phyloP scores from a whole-genome alignment of 2,113 vertebrate genomes.

The Triplophysa dalaica region DNA sequence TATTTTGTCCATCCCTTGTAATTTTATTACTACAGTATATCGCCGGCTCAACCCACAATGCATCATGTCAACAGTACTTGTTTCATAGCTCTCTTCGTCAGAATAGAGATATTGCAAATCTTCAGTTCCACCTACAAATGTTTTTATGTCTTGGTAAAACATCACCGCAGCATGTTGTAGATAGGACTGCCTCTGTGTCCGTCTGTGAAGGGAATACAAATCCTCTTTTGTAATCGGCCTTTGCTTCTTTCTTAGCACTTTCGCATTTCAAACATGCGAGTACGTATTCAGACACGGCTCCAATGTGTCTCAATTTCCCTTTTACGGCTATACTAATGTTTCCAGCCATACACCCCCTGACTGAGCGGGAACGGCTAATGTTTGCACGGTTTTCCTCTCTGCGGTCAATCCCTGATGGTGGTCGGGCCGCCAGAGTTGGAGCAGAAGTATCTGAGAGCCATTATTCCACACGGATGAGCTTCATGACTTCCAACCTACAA shows the following conservation, averaged over 20 bases:
- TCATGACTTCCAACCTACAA: constrained; percentile 21
- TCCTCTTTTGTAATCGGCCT: constrained; percentile 5
- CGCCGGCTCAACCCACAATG: background rate
- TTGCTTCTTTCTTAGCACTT: background rate
- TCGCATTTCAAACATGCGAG: background rate
- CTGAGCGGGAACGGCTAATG: constrained; percentile 14
- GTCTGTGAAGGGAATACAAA: constrained; percentile 22
- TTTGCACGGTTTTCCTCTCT: constrained; percentile 11
- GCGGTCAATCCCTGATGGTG: constrained; percentile 9
- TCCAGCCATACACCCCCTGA: constrained; percentile 4
- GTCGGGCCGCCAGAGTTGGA: constrained; percentile 1
- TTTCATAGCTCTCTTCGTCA: constrained; percentile 4
- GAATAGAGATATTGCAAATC: background rate
- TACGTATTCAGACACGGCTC: background rate
- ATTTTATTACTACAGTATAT: too few species aligned
- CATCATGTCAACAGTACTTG: background rate
- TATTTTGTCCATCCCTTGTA: too few species aligned
- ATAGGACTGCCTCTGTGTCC: background rate
- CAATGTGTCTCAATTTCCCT: constrained; percentile 10
- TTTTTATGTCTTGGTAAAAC: constrained; percentile 11
- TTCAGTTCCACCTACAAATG: background rate
- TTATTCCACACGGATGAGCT: constrained; percentile 38
- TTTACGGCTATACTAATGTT: constrained; percentile 33
- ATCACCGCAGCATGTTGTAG: background rate
- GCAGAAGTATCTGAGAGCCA: constrained; percentile 35